These are phyloP conservation scores for Cerceris ruficornis DNA, from an alignment of 2,888 invertebrate species.

Conservation along the genomic window DNA sequence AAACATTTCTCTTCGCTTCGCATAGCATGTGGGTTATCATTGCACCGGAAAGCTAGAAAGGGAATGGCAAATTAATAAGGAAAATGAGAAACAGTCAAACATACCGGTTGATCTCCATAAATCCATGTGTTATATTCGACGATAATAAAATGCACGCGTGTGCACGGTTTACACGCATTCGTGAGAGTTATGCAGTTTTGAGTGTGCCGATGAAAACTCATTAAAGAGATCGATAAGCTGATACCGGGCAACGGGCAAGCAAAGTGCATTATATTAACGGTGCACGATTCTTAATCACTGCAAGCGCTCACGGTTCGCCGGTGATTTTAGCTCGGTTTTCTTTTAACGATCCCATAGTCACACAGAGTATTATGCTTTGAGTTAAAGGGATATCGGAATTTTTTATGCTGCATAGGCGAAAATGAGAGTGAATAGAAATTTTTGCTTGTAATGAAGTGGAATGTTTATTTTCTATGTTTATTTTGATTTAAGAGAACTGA, in stretches of 20 bases:
- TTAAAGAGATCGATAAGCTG: constrained; percentile 66
- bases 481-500: too few species aligned
- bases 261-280: neutral
- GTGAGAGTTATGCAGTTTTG: constrained; percentile 23
- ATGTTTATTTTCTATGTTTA: too few species aligned
- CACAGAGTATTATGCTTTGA: too few species aligned
- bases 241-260: constrained; percentile 5
- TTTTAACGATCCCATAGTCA: too few species aligned
- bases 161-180: neutral
- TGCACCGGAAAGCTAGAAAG: neutral
- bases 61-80: neutral
- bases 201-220: constrained; percentile 61
- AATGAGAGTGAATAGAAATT: too few species aligned
- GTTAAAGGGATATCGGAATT: too few species aligned
- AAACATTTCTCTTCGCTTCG: too few species aligned
- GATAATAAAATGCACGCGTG: constrained; percentile 17
- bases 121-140: constrained; percentile 3
- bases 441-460: too few species aligned
- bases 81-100: neutral
- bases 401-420: too few species aligned
- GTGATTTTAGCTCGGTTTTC: neutral
- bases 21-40: too few species aligned
- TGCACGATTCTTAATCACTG: neutral
- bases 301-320: neutral
- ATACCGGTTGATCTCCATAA: constrained; percentile 7